Evolutionary conservation across 2,113 vertebrate genomes (phyloP), one percentile per base, ranked within the genome.

Genomic region (Stegastes partitus): DNA sequence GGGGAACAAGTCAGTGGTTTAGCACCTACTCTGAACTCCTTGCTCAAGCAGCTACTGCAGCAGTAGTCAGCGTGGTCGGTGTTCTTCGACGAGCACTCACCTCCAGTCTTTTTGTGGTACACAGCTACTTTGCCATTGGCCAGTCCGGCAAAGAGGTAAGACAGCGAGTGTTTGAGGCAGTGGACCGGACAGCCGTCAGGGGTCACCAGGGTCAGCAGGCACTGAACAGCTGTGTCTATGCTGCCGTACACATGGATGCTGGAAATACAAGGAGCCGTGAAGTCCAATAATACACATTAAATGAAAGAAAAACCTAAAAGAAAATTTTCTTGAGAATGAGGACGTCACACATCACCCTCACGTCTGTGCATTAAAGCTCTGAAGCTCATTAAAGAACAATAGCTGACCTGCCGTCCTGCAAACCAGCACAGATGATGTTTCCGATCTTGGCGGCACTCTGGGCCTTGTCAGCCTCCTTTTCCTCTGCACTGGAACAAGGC

Each of bases 401-500:
- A 15, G 37, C 81, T 68, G 45, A 89, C 87, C 87, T 87, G 58
- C 87, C 82, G 0, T 89, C 84, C 76, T 80, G 75, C 55, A 87
- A 64, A 0, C 87, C 87, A 7, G 58, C 84, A 72, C 87, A 89
- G 56, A 89, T 89, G 56, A 89, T 84, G 61, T 87, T 89, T 42
- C 82, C 87, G 0, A 19, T 71, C 23, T 49, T 74, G 16, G 65
- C 28, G 23, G 15, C 44, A 19, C 22, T 31, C 11, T 19, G 75
- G 1, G 5, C 6, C 34, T 47, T 68, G 25, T 73, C 63, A 5
- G 54, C 44, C n/a, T 83, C 68, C 21, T 42, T 26, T 5, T 22
- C 56, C 16, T 76, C 82, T 34, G 50, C 26, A 25, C 21, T 44
- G 45, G 44, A 70, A 50, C 78, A 23, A 0, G 21, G 45, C 75